Evolutionary conservation across 2,797 vertebrate genomes (phyloP).

Genomic region (Eupleurogrammus muticus): DNA sequence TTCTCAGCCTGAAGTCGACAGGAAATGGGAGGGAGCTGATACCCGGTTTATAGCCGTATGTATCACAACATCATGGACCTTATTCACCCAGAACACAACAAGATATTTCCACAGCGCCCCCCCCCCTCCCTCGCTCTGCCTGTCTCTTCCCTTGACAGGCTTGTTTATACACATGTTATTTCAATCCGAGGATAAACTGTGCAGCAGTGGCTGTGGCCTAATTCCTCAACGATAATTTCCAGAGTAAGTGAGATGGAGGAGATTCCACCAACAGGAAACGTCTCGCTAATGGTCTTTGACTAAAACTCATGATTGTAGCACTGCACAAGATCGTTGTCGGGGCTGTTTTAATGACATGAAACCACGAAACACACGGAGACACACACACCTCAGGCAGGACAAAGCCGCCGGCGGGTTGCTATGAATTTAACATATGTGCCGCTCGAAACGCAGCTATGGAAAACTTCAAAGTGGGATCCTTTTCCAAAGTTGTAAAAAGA

Average conservation of each 20-base stretch:
- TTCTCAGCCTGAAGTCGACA: constrained; percentile 2
- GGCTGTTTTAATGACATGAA: constrained; percentile 31
- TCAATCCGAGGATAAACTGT: constrained; percentile 12
- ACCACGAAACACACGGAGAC: constrained; percentile 21
- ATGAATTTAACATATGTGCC: constrained; percentile 13
- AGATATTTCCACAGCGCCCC: constrained; percentile 3
- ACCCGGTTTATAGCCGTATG: neutral
- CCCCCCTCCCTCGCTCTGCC: neutral
- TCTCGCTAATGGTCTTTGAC: neutral
- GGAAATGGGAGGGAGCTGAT: neutral
- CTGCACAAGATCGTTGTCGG: constrained; percentile 1
- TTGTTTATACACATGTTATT: constrained; percentile 36
- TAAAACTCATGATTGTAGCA: constrained; percentile 2
- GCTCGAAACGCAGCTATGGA: constrained; percentile 36
- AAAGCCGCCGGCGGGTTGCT: constrained; percentile 27
- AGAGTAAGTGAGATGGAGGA: constrained; percentile 9
- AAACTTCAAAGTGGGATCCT: constrained; percentile 30
- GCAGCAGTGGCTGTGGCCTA: constrained; percentile 6
- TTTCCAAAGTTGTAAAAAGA: constrained; percentile 14
- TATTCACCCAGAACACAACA: neutral
- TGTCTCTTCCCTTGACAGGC: neutral
- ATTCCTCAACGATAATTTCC: constrained; percentile 28
- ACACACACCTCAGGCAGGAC: constrained; percentile 25
- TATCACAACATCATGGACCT: constrained; percentile 3
- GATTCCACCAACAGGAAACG: constrained; percentile 15